A percentile compares a stretch with the other conserved stretches of the same genome.
Conservation (phyloP, 1,140 invertebrate genomes). For the Colletes gigas region DNA sequence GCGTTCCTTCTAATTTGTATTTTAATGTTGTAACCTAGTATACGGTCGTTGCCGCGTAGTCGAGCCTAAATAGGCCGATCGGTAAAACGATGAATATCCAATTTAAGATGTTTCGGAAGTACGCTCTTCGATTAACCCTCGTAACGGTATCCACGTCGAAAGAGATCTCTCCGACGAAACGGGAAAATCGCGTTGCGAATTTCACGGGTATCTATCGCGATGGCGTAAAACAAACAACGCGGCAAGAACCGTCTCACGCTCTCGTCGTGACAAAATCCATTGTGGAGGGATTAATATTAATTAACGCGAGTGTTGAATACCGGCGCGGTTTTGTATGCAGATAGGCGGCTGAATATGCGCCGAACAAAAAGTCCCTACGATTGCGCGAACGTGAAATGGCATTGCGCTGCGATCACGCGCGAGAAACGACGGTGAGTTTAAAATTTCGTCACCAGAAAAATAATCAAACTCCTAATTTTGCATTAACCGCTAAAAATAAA, state of each 20-base stretch:
- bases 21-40: too few species aligned
- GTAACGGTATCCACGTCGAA: not conserved
- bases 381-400: slow-evolving; percentile 5
- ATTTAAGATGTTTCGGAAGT: not conserved
- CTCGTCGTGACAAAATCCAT: slow-evolving; percentile 50
- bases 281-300: slow-evolving; percentile 51
- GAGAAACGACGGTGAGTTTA: too few species aligned
- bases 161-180: not conserved
- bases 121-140: not conserved
- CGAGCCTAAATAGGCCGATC: too few species aligned
- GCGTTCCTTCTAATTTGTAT: too few species aligned
- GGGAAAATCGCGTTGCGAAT: slow-evolving; percentile 23
- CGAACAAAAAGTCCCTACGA: slow-evolving; percentile 21
- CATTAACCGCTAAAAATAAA: too few species aligned
- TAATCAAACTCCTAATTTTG: too few species aligned
- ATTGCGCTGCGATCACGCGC: not conserved
- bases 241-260: slow-evolving; percentile 40
- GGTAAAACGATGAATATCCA: too few species aligned
- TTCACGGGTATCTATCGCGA: slow-evolving; percentile 13
- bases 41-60: too few species aligned
- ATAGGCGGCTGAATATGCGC: slow-evolving; percentile 5
- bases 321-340: slow-evolving; percentile 44
- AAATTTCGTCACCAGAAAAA: too few species aligned
- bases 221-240: slow-evolving; percentile 14
- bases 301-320: slow-evolving; percentile 21